phyloP scores from a whole-genome alignment of 2,113 vertebrate species.

The Odontesthes bonariensis region DNA sequence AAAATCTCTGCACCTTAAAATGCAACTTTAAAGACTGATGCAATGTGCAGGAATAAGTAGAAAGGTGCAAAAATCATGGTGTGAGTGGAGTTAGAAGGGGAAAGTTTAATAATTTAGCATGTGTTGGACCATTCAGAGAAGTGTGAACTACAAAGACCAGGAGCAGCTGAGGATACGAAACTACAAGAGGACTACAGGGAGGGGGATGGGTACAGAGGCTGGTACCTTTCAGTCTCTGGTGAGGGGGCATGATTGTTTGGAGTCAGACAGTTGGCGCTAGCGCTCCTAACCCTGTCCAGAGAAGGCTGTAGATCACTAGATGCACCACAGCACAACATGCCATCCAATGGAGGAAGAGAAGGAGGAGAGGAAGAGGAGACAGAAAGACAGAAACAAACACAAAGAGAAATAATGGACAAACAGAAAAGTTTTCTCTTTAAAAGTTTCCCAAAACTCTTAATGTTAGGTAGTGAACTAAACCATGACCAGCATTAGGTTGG shows the following conservation, averaged over 20 bases:
- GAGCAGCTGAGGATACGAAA: conserved; percentile 7
- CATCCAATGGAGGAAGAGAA: conserved; percentile 77
- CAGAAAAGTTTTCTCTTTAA: conserved; percentile 83
- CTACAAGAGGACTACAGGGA: conserved; percentile 44
- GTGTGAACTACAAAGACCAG: conserved; percentile 41
- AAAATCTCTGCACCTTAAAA: conserved; percentile 27
- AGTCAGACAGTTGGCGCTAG: conserved; percentile 99
- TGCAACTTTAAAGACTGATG: conserved; percentile 11
- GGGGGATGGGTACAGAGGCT: conserved; percentile 83
- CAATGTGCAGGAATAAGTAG: conserved; percentile 1
- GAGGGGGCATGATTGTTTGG: conserved; percentile 98
- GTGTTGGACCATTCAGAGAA: conserved; percentile 32
- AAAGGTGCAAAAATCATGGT: conserved; percentile 4
- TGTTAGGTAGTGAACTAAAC: conserved; percentile 22
- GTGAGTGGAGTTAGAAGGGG: neutral
- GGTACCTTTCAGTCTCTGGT: conserved; percentile 99
- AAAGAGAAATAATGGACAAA: conserved; percentile 83
- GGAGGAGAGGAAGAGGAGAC: conserved; percentile 58
- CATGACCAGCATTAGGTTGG: conserved; percentile 39
- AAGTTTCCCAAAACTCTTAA: conserved; percentile 57
- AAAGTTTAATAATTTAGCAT: neutral
- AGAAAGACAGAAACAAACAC: conserved; percentile 81
- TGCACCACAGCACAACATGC: conserved; percentile 88
- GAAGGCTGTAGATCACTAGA: conserved; percentile 98
- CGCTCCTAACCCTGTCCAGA: conserved; percentile 99